Conservation (phyloP, 2,113 vertebrate species). For the Ictalurus punctatus region DNA sequence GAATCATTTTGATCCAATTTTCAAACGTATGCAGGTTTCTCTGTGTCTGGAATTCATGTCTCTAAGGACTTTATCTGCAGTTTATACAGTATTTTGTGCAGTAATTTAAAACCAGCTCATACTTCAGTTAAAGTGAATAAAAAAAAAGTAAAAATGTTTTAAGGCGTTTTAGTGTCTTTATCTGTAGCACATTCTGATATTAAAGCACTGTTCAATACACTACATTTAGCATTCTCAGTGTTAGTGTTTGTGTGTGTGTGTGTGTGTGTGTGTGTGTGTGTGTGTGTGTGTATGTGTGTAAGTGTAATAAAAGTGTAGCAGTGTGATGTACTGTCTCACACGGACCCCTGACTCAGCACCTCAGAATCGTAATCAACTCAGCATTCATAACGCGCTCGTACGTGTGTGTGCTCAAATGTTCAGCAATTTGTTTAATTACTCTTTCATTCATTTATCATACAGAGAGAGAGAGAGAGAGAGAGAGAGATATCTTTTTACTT, state of each 20-base stretch:
- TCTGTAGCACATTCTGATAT: neutral
- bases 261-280: neutral
- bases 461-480: too few species aligned
- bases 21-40: too few species aligned
- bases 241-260: neutral
- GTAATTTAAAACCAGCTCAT: too few species aligned
- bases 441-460: neutral
- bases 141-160: neutral
- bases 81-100: too few species aligned
- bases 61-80: too few species aligned
- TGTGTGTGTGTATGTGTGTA: neutral
- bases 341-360: conserved; percentile 12
- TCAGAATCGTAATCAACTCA: conserved; percentile 2
- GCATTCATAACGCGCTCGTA: neutral
- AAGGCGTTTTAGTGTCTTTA: neutral
- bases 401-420: neutral
- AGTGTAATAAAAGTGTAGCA: neutral
- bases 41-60: too few species aligned
- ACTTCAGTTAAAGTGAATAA: too few species aligned
- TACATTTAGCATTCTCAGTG: neutral
- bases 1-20: too few species aligned
- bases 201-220: neutral
- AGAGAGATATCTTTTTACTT: too few species aligned
- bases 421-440: neutral
- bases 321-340: neutral